Conservation (phyloP, 2,113 vertebrate species). For the Myiozetetes cayanensis region DNA sequence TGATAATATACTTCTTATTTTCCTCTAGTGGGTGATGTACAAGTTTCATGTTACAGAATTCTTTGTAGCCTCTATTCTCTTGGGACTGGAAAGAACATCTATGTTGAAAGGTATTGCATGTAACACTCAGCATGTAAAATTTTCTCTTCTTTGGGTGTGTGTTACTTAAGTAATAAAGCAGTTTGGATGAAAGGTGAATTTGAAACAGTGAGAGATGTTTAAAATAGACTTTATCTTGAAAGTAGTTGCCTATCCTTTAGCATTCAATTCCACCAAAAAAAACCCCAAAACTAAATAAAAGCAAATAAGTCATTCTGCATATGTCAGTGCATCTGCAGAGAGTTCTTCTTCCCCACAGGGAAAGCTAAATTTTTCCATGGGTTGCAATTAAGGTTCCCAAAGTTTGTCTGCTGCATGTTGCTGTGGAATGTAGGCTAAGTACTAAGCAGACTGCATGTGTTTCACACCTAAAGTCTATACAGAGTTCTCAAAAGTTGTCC, state of each 20-base stretch:
- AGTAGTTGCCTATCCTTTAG: background rate
- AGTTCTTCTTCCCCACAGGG: background rate
- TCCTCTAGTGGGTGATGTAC: conserved; percentile 90
- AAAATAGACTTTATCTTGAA: background rate
- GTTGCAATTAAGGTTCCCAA: background rate
- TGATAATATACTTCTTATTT: background rate
- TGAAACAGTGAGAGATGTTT: background rate
- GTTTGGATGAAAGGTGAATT: background rate
- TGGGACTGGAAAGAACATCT: conserved; percentile 98
- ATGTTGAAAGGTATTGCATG: conserved; percentile 92
- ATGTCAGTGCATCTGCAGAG: background rate
- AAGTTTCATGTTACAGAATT: conserved; percentile 96
- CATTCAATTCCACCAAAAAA: background rate
- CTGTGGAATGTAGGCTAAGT: background rate
- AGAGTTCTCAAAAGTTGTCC: background rate
- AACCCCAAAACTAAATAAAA: background rate
- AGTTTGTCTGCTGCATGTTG: background rate
- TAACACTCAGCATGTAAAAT: background rate
- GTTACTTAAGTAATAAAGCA: background rate
- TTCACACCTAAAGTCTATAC: background rate
- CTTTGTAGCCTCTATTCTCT: conserved; percentile 93
- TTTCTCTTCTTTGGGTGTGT: background rate
- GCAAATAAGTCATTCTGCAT: background rate
- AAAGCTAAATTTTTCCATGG: background rate
- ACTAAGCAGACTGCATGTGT: background rate